Conservation (phyloP, 30 jellyfish, hydroid and myxozoan species). For the Nemopilema nomurai region DNA sequence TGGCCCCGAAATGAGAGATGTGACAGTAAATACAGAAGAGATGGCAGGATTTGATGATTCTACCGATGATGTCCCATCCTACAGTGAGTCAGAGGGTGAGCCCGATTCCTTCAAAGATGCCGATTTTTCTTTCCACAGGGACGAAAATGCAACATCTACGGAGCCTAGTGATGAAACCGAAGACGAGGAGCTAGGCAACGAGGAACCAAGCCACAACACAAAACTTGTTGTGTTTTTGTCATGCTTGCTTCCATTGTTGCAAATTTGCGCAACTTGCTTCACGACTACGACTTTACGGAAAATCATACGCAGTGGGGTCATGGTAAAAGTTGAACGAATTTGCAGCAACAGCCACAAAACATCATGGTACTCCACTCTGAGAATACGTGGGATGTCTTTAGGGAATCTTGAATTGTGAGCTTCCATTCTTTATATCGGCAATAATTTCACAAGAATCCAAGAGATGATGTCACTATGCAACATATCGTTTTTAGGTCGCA, state of each 20-base stretch:
- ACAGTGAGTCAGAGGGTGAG: slow-evolving; percentile 36
- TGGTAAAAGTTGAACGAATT: background rate
- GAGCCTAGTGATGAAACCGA: slow-evolving; percentile 25
- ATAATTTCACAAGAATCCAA: slow-evolving; percentile 21
- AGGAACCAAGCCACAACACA: slow-evolving; percentile 27
- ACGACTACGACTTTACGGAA: slow-evolving; percentile 13
- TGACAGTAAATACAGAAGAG: slow-evolving; percentile 1
- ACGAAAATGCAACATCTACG: background rate
- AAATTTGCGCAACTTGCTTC: slow-evolving; percentile 5
- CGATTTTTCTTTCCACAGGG: slow-evolving; percentile 15
- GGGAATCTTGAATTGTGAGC: slow-evolving; percentile 34
- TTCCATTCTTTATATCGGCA: slow-evolving; percentile 31
- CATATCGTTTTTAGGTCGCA: slow-evolving; percentile 21
- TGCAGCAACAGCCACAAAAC: slow-evolving; percentile 20
- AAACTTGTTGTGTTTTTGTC: slow-evolving; percentile 41
- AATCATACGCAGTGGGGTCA: background rate
- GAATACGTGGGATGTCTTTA: slow-evolving; percentile 4
- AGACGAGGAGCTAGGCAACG: background rate
- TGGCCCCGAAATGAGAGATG: slow-evolving; percentile 7
- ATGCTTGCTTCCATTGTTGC: slow-evolving; percentile 26
- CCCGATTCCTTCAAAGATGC: slow-evolving; percentile 1
- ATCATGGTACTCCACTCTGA: slow-evolving; percentile 27
- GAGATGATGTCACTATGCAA: slow-evolving; percentile 25
- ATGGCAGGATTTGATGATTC: background rate
- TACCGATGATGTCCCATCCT: background rate